phyloP scores from a whole-genome alignment of 2,888 invertebrate species.

The Candidula unifasciata region DNA sequence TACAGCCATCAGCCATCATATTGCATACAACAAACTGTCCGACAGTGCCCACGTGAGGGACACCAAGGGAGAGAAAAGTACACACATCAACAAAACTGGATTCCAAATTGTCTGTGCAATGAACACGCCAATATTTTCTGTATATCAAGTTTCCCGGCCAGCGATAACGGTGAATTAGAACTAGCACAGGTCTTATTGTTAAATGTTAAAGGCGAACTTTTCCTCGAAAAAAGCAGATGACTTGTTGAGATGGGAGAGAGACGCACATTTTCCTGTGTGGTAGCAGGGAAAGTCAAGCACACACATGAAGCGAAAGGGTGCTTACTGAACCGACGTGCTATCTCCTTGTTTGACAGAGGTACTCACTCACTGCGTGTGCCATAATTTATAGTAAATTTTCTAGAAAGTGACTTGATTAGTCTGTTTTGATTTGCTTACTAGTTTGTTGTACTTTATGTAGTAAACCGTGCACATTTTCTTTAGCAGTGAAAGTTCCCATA shows the following conservation, averaged over 20 bases:
- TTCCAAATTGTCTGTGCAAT: too few relatives aligned
- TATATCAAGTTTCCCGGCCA: too few relatives aligned
- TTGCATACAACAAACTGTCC: too few relatives aligned
- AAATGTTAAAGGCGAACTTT: background rate
- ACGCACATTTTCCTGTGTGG: background rate
- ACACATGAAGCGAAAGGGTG: conserved; percentile 38
- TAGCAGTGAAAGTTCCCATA: too few relatives aligned
- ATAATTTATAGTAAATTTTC: conserved; percentile 7
- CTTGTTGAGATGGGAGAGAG: conserved; percentile 13
- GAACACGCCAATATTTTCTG: too few relatives aligned
- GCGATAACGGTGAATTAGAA: too few relatives aligned
- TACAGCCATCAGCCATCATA: too few relatives aligned
- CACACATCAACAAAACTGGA: background rate
- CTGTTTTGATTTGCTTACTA: conserved; percentile 10
- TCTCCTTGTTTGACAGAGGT: background rate
- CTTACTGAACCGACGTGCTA: conserved; percentile 33
- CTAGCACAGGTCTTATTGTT: too few relatives aligned
- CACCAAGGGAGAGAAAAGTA: background rate
- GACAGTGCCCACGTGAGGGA: background rate
- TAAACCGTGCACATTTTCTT: too few relatives aligned
- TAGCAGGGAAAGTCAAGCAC: conserved; percentile 36
- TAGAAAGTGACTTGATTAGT: background rate
- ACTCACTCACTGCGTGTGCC: background rate
- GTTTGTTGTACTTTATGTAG: background rate
- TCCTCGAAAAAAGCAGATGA: background rate